A percentile compares a stretch with the other conserved stretches of the same genome.
Conservation (phyloP, 64 coral and sea anemone genomes). For the Porites australiensis region DNA sequence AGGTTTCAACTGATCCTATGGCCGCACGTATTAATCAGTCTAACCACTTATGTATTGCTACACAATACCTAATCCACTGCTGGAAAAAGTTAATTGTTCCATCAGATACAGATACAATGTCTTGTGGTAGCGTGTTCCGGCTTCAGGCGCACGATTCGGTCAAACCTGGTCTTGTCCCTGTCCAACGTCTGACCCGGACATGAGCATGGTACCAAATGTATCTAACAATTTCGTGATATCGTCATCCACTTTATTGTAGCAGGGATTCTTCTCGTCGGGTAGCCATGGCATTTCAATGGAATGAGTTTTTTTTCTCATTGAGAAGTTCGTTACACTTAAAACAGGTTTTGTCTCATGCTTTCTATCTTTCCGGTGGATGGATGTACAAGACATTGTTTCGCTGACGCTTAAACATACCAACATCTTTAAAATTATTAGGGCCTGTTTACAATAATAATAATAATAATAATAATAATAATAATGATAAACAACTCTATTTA, state of each 20-base stretch:
- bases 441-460: no score
- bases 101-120: constrained; percentile 63
- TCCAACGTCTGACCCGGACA: constrained; percentile 71
- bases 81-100: constrained; percentile 73
- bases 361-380: no score
- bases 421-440: no score
- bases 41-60: constrained; percentile 77
- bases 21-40: constrained; percentile 57
- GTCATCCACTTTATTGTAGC: no score
- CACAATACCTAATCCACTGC: constrained; percentile 60
- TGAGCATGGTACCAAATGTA: constrained; percentile 77
- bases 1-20: constrained; percentile 64
- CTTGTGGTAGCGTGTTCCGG: constrained; percentile 69
- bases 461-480: no score
- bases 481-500: no score
- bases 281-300: constrained; percentile 69
- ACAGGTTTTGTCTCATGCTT: constrained; percentile 58
- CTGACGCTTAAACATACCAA: no score
- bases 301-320: constrained; percentile 74
- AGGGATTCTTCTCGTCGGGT: constrained; percentile 66
- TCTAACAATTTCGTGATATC: constrained; percentile 72
- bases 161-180: constrained; percentile 78
- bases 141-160: constrained; percentile 36
- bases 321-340: constrained; percentile 51
- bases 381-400: no score